Conservation (phyloP, 35 echinoderm and acorn worm species). For the Apostichopus californicus region DNA sequence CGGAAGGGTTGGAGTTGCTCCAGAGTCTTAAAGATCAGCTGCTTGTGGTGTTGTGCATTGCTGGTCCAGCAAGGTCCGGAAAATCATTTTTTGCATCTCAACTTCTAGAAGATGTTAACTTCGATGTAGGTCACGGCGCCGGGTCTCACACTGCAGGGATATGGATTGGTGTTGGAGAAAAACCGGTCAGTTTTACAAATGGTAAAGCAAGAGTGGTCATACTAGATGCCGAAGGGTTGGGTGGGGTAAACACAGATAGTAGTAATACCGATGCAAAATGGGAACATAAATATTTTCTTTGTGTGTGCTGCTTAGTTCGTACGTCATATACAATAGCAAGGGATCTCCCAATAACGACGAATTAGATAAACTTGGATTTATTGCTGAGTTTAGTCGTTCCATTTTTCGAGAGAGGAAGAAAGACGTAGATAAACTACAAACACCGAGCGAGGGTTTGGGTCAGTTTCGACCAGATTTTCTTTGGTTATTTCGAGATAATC, state of each 20-base stretch:
- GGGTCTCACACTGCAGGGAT: slow-evolving; percentile 12
- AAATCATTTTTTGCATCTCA: too few species aligned
- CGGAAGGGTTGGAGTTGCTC: neutral
- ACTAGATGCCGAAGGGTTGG: slow-evolving; percentile 25
- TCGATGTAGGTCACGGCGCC: neutral
- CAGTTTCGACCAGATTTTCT: too few species aligned
- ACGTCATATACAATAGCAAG: neutral
- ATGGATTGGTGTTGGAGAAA: neutral
- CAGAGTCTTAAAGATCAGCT: neutral
- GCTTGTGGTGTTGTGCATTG: neutral
- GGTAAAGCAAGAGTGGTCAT: neutral
- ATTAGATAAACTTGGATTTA: slow-evolving; percentile 26
- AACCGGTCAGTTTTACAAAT: neutral
- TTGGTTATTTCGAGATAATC: too few species aligned
- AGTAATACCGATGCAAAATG: too few species aligned
- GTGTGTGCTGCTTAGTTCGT: slow-evolving; percentile 17
- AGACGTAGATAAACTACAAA: too few species aligned
- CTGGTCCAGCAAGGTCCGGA: slow-evolving; percentile 1
- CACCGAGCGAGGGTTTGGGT: too few species aligned
- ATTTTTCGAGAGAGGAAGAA: neutral
- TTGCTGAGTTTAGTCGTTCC: slow-evolving; percentile 20
- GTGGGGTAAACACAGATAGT: neutral
- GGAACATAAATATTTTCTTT: too few species aligned
- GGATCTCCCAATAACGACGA: neutral
- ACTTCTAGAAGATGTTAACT: neutral